Base-by-base conservation (phyloP, 1,140 invertebrate genomes). In the Amphibalanus amphitrite region DNA sequence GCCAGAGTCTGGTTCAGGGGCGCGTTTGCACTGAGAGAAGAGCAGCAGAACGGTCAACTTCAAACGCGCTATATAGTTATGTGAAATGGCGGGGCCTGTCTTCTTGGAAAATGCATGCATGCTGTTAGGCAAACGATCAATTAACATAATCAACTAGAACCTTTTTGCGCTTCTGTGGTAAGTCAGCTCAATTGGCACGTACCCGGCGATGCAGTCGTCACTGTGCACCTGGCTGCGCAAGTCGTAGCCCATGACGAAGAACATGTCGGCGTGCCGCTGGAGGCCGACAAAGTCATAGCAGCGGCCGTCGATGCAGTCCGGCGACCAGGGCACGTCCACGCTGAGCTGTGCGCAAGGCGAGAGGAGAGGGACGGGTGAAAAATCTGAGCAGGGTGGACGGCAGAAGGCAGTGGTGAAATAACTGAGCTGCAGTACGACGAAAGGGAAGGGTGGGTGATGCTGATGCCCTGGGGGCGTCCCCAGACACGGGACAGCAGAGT, bases 191-290 rank as follows among this genome's bases (percentile, higher is more conserved):
- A 4, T 38, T n/a, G n/a, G 33, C 33, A 0, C 26, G n/a, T 71
- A 73, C 73, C 74, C 75, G 28, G 81, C 81, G 28, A 79, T 70
- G 74, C 82, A 82, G 20, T 78, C 75, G 67, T 72, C 70, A 20
- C 70, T 79, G 71, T 75, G 75, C 29, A 82, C 80, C 74, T 82
- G 81, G 71, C 80, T 82, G 74, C 79, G 78, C 74, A 81, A 78
- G 75, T 83, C 82, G 74, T 82, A 83, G 0, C 81, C 77, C 81
- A 82, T 83, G 17, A 82, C 76, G 78, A 83, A 82, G 47, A 82
- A 74, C 70, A 80, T 77, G 74, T 83, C 82, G 28, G 76, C 75
- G 28, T 73, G 69, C 13, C 74, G 69, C 6, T 79, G 75, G 23
- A 83, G 72, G 26, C 71, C 76, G n/a, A 67, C 65, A 74, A 78